Evolutionary conservation across 2,113 vertebrate genomes (phyloP).

Genomic region (Podilymbus podiceps): DNA sequence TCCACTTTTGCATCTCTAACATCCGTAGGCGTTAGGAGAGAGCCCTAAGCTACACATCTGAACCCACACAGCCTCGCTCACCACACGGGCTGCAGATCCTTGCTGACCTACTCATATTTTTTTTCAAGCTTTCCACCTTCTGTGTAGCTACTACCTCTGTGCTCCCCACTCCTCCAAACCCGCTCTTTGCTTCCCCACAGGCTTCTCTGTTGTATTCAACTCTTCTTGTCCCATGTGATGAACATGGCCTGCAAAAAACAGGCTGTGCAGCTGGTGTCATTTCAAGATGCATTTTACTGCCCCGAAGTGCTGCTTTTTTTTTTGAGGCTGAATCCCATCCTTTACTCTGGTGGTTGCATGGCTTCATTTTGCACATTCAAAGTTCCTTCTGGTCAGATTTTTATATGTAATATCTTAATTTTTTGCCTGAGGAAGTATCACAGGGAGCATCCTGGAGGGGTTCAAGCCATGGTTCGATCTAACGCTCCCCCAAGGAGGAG

Average conservation of each 20-base stretch:
- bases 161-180: neutral
- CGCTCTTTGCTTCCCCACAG: too few relatives aligned
- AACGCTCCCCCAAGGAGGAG: neutral
- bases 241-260: fast-evolving
- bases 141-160: neutral
- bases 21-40: neutral
- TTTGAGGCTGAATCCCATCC: neutral
- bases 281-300: neutral
- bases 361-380: neutral
- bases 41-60: neutral
- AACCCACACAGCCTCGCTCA: fast-evolving
- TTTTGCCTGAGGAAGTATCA: neutral
- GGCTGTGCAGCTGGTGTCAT: neutral
- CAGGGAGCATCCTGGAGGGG: neutral
- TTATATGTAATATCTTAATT: neutral
- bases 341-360: neutral
- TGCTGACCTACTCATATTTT: neutral
- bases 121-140: neutral
- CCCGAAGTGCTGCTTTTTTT: neutral
- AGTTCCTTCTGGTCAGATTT: neutral
- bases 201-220: neutral
- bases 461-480: neutral
- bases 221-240: neutral
- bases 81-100: neutral
- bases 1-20: too few relatives aligned